A percentile compares a stretch with the other conserved stretches of the same genome.
Conservation (phyloP, 2,888 invertebrate genomes). For the Drosophila conformis region DNA sequence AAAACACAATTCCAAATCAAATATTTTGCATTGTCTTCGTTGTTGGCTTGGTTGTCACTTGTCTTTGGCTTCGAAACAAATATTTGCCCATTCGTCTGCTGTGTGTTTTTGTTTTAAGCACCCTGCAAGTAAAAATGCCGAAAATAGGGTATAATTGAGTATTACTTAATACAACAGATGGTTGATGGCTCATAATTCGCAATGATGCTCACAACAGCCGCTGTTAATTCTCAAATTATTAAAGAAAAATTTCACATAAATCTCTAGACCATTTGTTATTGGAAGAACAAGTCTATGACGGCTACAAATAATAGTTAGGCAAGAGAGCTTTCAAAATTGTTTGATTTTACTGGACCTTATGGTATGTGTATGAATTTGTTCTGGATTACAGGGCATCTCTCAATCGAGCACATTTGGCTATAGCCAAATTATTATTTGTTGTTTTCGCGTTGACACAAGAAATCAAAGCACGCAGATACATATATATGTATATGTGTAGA, state of each 20-base stretch:
- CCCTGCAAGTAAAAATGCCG: neutral
- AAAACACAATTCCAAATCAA: constrained; percentile 46
- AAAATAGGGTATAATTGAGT: neutral
- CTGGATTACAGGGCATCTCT: neutral
- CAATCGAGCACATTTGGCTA: neutral
- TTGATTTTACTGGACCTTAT: neutral
- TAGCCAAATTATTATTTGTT: constrained; percentile 25
- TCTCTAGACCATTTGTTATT: no score
- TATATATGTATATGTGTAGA: no score
- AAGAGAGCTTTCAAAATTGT: neutral
- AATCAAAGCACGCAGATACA: constrained; percentile 56
- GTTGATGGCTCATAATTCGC: neutral
- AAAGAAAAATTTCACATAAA: neutral
- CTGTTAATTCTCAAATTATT: neutral
- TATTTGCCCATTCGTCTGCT: constrained; percentile 61
- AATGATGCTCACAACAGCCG: neutral
- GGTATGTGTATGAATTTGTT: neutral
- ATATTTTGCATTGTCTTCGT: constrained; percentile 70
- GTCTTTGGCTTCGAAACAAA: constrained; percentile 65
- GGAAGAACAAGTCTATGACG: neutral
- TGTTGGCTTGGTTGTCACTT: constrained; percentile 52
- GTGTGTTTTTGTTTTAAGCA: constrained; percentile 2
- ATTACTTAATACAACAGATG: neutral
- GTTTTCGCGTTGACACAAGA: constrained; percentile 68
- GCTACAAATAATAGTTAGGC: fast-evolving